Conservation (phyloP, 1,140 invertebrate genomes). For the Lucilia sericata region DNA sequence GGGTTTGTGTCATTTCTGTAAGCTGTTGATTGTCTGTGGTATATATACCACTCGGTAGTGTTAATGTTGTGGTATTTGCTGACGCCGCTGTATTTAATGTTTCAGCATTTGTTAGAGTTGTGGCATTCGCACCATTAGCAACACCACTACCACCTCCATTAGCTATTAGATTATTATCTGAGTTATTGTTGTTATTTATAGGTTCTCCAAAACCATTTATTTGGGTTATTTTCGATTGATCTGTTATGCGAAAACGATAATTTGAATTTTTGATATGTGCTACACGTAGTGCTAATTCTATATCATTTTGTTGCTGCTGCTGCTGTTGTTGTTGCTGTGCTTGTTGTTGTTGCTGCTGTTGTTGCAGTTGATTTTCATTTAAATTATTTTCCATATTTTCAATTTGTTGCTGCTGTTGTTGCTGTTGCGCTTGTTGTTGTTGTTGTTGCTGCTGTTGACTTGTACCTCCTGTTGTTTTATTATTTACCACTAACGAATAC, state of each 20-base stretch:
- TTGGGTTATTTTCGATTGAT: slow-evolving; percentile 65
- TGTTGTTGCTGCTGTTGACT: slow-evolving; percentile 59
- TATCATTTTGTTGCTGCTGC: slow-evolving; percentile 55
- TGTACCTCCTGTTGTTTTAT: slow-evolving; percentile 51
- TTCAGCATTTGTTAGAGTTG: not conserved
- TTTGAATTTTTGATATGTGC: slow-evolving; percentile 65
- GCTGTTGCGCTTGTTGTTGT: slow-evolving; percentile 43
- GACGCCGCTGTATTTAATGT: not conserved
- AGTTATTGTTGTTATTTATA: slow-evolving; percentile 58
- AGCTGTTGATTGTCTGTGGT: slow-evolving; percentile 15
- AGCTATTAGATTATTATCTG: slow-evolving; percentile 56
- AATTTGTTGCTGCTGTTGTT: slow-evolving; percentile 46
- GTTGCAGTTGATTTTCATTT: slow-evolving; percentile 45
- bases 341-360: slow-evolving; percentile 41
- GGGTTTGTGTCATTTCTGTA: slow-evolving; percentile 49
- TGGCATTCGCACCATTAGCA: too few relatives aligned
- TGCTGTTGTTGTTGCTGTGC: slow-evolving; percentile 50
- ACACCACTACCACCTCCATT: slow-evolving; percentile 51
- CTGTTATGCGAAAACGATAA: slow-evolving; percentile 66
- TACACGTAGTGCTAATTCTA: slow-evolving; percentile 61
- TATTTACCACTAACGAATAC: slow-evolving; percentile 66
- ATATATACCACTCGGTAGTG: slow-evolving; percentile 33
- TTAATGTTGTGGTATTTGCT: not conserved
- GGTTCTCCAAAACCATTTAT: slow-evolving; percentile 64
- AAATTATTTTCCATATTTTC: slow-evolving; percentile 50